Evolutionary conservation across 2,888 invertebrate genomes (phyloP).

Genomic region (Netelia virgata): DNA sequence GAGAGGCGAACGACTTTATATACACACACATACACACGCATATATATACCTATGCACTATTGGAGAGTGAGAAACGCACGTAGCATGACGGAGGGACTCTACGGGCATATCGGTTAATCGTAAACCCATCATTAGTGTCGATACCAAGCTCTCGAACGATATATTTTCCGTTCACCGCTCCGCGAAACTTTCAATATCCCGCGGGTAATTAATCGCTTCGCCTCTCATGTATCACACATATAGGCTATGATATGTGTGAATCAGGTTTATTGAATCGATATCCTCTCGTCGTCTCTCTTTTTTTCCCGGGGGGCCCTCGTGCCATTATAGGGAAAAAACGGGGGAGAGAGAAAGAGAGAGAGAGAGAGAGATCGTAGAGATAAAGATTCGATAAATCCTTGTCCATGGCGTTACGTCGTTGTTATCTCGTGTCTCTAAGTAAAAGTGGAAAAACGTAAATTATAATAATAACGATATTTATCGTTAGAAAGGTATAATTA

Average conservation of each 20-base stretch:
- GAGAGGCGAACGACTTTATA: neutral
- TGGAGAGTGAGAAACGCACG: constrained; percentile 16
- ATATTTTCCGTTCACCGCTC: constrained; percentile 49
- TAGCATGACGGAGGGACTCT: constrained; percentile 38
- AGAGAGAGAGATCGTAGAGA: neutral
- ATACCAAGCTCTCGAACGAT: constrained; percentile 61
- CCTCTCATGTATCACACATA: neutral
- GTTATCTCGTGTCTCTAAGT: neutral
- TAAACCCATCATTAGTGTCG: constrained; percentile 69
- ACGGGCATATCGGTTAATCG: constrained; percentile 54
- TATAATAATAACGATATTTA: too few relatives aligned
- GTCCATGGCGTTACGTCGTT: neutral
- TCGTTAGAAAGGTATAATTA: too few relatives aligned
- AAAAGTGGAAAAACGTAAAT: neutral
- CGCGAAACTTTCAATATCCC: constrained; percentile 66
- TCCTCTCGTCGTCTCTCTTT: constrained; percentile 41
- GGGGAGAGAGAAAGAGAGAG: neutral
- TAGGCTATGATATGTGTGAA: neutral
- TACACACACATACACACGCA: neutral
- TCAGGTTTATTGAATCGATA: constrained; percentile 59
- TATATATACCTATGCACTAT: neutral
- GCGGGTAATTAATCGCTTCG: constrained; percentile 61
- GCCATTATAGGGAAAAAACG: constrained; percentile 33
- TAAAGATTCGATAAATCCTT: constrained; percentile 4
- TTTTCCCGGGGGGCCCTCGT: constrained; percentile 31